Base-by-base conservation (phyloP, 1,140 invertebrate genomes). In the Aporrectodea caliginosa region DNA sequence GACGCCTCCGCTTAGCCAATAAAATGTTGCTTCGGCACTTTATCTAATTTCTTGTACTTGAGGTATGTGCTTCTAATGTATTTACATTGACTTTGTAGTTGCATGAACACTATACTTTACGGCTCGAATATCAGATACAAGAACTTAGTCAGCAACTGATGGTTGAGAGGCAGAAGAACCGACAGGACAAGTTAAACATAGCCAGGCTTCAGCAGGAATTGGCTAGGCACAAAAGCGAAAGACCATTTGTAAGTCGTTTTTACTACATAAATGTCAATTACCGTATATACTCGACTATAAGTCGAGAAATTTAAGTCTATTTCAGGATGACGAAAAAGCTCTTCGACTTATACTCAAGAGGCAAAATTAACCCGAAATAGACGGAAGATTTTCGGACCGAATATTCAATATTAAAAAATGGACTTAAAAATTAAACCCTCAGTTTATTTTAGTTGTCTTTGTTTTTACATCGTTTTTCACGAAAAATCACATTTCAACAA, bases 161-260 rank as follows among this genome's bases (percentile, higher is more conserved):
- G n/a, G 69, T 58, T 43, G 78, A 81, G 78, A 75, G 75, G 34
- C 80, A 81, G 1, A 78, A 70, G 33, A 72, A 32, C 73, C 34
- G 80, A 70, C 72, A 68, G 77, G 80, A 81, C 32, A 79, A 79
- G 58, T 27, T 79, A n/a, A 34, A 33, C 34, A 33, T 81, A 16
- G 78, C 78, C 31, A 79, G 73, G 34, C 73, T 81, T 0, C 78
- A 81, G 69, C 72, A 76, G 73, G 78, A 81, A 33, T 29, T 81
- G n/a, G 35, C 80, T 30, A 32, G 78, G 16, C 43, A 31, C 58
- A 81, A 79, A 73, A 76, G 73, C n/a, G 78, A 81, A 29, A 71
- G 72, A 16, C 69, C 58, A 14, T 32, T 81, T 78, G 80, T 81
- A 31, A 70, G 80, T 79, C 12, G 31, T 16, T 69, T 16, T 68